Percentiles rank a stretch among this genome's conserved stretches.
Evolutionary conservation across 2,113 vertebrate species (phyloP).

Genomic region (Nesoenas mayeri): DNA sequence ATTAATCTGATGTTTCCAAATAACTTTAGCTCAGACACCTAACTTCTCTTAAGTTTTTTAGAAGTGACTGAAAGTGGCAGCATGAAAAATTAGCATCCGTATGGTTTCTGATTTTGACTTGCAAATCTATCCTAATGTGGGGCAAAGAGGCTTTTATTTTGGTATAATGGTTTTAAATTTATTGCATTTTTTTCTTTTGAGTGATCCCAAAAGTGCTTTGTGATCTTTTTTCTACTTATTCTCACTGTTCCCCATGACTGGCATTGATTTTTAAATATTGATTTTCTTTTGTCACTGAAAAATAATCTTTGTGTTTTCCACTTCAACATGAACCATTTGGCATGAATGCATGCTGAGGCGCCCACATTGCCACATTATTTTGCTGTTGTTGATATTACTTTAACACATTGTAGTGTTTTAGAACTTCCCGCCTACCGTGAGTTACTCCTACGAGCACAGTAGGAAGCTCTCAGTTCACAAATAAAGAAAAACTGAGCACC

Average conservation of each 20-base stretch:
- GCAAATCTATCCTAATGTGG: neutral
- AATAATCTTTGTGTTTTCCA: slow-evolving; percentile 49
- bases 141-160: neutral
- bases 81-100: neutral
- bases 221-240: slow-evolving; percentile 12
- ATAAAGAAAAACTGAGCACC: slow-evolving; percentile 22
- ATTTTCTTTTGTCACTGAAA: slow-evolving; percentile 51
- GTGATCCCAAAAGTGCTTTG: neutral
- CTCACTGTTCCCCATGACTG: slow-evolving; percentile 4
- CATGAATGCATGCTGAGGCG: slow-evolving; percentile 15
- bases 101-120: neutral
- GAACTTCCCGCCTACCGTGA: slow-evolving; percentile 39
- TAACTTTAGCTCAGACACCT: neutral
- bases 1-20: neutral
- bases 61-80: neutral
- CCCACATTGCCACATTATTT: slow-evolving; percentile 21
- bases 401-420: slow-evolving; percentile 9
- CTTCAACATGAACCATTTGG: slow-evolving; percentile 33
- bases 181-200: slow-evolving; percentile 18
- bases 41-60: neutral
- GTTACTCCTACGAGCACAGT: slow-evolving; percentile 47
- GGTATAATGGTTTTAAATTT: neutral
- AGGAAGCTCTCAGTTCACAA: slow-evolving; percentile 49
- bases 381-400: slow-evolving; percentile 46
- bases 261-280: slow-evolving; percentile 51